These are phyloP conservation scores for Thamnophis sirtalis DNA, from an alignment of 2,113 vertebrate species.

Conservation along the genomic window DNA sequence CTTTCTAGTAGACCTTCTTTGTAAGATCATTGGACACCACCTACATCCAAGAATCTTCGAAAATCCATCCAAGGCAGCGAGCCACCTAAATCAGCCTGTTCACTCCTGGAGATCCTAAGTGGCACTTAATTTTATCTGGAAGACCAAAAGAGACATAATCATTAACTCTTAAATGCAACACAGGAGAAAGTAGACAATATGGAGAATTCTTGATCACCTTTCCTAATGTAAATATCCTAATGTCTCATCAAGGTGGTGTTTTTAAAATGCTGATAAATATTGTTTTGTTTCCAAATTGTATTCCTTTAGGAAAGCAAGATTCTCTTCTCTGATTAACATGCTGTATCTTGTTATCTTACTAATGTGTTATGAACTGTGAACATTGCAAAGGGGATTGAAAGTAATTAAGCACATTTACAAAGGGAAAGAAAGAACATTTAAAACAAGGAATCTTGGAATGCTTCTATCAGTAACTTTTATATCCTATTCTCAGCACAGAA, in stretches of 20 bases:
- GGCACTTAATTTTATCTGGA: neutral
- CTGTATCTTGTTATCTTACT: neutral
- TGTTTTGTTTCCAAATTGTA: neutral
- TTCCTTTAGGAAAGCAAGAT: conserved; percentile 1
- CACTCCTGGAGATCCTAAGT: neutral
- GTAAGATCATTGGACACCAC: neutral
- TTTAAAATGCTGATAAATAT: neutral
- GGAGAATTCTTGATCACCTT: neutral
- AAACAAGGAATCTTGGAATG: neutral
- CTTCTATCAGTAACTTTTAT: neutral
- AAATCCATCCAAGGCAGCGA: neutral
- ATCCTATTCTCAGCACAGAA: neutral
- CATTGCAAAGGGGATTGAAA: neutral
- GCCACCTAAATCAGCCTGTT: neutral
- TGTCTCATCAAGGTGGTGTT: neutral
- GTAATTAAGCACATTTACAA: conserved; percentile 10
- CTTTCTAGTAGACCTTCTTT: neutral
- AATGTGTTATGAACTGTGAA: neutral
- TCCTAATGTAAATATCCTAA: neutral
- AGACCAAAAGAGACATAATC: neutral
- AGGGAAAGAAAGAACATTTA: neutral
- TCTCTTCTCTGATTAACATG: neutral
- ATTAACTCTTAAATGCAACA: neutral
- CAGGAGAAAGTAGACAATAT: neutral
- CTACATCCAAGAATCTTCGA: neutral